Base-by-base conservation (phyloP, 2,113 vertebrate species). In the Barbus barbus region DNA sequence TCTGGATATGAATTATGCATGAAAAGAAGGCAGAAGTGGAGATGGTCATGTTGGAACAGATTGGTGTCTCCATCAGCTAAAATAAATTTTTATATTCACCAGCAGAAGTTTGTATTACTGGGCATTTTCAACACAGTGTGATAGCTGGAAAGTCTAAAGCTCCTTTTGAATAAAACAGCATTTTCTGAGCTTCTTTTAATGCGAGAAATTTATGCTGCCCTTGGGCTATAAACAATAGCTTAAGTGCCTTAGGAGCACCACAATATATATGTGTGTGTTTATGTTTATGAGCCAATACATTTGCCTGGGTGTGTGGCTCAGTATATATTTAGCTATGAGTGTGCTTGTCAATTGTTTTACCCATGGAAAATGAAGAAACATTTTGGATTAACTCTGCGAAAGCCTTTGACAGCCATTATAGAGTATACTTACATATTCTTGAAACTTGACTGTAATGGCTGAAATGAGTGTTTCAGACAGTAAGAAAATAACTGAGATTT, bases 1-100 rank as follows among this genome's bases (percentile, higher is more conserved):
- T 82, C 80, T 71, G 31, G 80, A 82, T 56, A 56, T 82, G 65
- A 82, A 82, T 82, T 82, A 82, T 82, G 65, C 46, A 82, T 38
- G 46, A 81, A 13, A 24, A 69, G 65, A 24, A 71, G 65, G 65
- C 65, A 82, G 65, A 69, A 82, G 44, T 48, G 44, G 65, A 82
- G 65, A 82, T 82, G 79, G 63, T 56, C 46, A 63, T 81, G 46
- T 82, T 82, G 80, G 46, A 82, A 82, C 28, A 82, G 80, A 82
- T 82, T 82, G 80, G 65, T 71, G 65, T 82, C 80, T 72, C 80
- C 31, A 82, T 82, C 65, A 82, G 18, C 65, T 16, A 31, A 81
- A 69, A 81, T 28, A 81, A 22, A 71, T 71, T 82, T 75, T 82
- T 53, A 36, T 33, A 71, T 67, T n/a, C 48, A 56, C 65, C 80